Evolutionary conservation across 2,113 vertebrate genomes (phyloP).

Genomic region (Struthidea cinerea): DNA sequence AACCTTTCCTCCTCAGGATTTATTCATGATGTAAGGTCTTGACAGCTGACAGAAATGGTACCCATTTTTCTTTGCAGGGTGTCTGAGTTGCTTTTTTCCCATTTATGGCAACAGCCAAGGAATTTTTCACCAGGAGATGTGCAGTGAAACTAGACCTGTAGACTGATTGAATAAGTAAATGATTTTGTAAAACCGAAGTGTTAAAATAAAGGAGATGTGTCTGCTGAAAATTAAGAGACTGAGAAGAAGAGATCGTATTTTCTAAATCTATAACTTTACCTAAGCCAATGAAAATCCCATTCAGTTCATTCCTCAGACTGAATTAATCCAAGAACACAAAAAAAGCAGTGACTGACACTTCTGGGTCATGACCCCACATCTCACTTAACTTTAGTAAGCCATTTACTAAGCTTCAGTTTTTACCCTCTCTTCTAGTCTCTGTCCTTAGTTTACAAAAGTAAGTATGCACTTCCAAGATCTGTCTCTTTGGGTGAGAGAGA

Average conservation of each 20-base stretch:
- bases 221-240: not conserved
- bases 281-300: not conserved
- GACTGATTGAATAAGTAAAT: not conserved
- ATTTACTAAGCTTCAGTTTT: not conserved
- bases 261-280: not conserved
- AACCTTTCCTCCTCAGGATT: constrained; percentile 63
- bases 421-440: not conserved
- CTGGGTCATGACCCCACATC: not conserved
- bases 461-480: not conserved
- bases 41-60: constrained; percentile 29
- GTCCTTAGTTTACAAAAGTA: not conserved
- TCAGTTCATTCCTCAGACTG: not conserved
- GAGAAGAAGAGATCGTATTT: not conserved
- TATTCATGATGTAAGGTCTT: constrained; percentile 48
- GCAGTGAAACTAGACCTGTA: not conserved
- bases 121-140: constrained; percentile 30
- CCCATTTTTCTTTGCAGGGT: not conserved
- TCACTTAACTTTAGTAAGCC: not conserved
- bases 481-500: not conserved
- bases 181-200: not conserved
- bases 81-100: not conserved
- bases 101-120: not conserved
- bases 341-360: not conserved
- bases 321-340: not conserved
- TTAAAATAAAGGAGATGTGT: not conserved